Evolutionary conservation across 1,140 invertebrate species (phyloP).

Genomic region (Dendroctonus ponderosae): DNA sequence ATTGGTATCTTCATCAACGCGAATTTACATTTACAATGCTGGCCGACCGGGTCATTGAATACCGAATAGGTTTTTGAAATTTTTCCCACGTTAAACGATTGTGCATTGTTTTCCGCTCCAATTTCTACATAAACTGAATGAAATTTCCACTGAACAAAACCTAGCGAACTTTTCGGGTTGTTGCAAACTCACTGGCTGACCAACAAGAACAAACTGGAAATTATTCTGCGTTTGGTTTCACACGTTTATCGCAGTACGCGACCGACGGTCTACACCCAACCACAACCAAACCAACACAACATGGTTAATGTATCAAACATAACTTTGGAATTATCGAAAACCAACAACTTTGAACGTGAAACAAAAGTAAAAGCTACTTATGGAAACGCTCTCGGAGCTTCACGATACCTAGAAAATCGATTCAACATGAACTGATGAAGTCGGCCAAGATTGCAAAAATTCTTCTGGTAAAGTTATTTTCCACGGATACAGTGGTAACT

Average conservation of each 20-base stretch:
- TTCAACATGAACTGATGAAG: too few species aligned
- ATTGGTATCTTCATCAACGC: too few species aligned
- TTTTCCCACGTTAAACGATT: constrained; percentile 1
- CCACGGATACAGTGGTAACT: too few species aligned
- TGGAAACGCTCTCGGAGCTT: neutral
- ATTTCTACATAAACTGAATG: neutral
- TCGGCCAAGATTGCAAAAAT: too few species aligned
- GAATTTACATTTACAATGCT: too few species aligned
- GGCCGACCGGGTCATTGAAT: constrained; percentile 15
- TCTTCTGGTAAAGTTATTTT: too few species aligned
- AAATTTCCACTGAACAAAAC: neutral
- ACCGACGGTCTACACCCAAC: neutral
- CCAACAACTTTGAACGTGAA: constrained; percentile 20
- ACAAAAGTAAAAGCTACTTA: constrained; percentile 6
- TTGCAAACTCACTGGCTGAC: too few species aligned
- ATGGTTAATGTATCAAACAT: constrained; percentile 12
- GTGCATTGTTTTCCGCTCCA: constrained; percentile 3
- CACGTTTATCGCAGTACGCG: too few species aligned
- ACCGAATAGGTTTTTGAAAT: constrained; percentile 1
- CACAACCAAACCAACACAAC: neutral
- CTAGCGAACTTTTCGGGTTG: too few species aligned
- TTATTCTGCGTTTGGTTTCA: neutral
- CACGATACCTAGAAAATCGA: too few species aligned
- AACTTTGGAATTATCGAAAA: constrained; percentile 23
- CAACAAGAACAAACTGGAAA: neutral